Evolutionary conservation across 2,797 vertebrate genomes (phyloP).

Genomic region (Mallotus villosus): DNA sequence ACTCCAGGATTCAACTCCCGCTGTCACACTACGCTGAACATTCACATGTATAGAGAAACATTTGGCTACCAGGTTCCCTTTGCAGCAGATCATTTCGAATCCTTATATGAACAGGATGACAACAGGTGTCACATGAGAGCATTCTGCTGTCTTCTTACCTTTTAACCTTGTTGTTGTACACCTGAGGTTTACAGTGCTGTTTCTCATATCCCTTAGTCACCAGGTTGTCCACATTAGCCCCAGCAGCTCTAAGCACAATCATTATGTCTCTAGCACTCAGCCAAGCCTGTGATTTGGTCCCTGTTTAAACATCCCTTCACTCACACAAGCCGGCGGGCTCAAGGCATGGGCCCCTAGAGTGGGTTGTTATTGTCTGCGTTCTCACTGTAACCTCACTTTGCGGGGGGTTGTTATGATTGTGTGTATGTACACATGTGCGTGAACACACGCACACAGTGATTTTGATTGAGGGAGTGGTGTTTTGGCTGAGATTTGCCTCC

Average conservation of each 20-base stretch:
- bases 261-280: slow-evolving; percentile 4
- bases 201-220: slow-evolving; percentile 2
- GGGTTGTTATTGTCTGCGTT: slow-evolving; percentile 10
- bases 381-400: slow-evolving; percentile 1
- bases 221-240: slow-evolving; percentile 6
- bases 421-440: not conserved
- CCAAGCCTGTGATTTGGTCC: slow-evolving; percentile 15
- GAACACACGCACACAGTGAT: not conserved
- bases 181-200: not conserved
- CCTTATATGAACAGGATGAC: not conserved
- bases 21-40: not conserved
- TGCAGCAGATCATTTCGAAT: not conserved
- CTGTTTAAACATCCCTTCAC: slow-evolving; percentile 19
- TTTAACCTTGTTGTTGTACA: not conserved
- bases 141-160: not conserved
- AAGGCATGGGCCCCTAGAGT: not conserved
- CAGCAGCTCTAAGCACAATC: not conserved
- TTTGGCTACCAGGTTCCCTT: not conserved
- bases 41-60: not conserved
- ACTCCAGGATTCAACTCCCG: not conserved
- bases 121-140: not conserved
- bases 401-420: slow-evolving; percentile 7
- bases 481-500: not conserved
- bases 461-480: slow-evolving; percentile 13
- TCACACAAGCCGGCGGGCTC: not conserved